A percentile compares a stretch with the other conserved stretches of the same genome.
Conservation (phyloP, 2,113 vertebrate species). For the Sula dactylatra region DNA sequence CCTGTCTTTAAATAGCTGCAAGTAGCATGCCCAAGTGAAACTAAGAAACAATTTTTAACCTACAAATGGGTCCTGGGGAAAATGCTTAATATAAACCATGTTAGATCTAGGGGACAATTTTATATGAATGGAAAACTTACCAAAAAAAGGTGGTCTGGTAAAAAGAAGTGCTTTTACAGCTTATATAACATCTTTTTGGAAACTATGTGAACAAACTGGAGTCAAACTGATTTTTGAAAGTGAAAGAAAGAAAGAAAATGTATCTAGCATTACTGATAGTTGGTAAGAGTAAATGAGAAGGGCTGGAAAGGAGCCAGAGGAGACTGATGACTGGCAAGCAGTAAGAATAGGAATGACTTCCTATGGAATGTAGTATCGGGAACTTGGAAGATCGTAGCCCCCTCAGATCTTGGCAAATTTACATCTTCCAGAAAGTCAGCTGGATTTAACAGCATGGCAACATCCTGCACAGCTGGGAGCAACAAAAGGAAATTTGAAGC, state of each 20-base stretch:
- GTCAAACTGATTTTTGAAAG: neutral
- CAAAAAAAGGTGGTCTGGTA: neutral
- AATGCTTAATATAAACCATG: neutral
- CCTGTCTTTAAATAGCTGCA: neutral
- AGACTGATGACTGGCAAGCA: neutral
- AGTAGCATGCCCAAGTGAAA: neutral
- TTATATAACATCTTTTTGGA: neutral
- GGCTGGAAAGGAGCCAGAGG: conserved; percentile 28
- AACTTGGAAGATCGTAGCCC: conserved; percentile 25
- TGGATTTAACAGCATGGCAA: conserved; percentile 63
- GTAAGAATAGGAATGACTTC: conserved; percentile 30
- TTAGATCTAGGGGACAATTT: neutral
- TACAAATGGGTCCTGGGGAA: neutral
- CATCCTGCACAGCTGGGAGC: conserved; percentile 54
- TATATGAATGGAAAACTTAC: neutral
- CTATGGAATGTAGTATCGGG: conserved; percentile 15
- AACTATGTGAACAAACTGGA: neutral
- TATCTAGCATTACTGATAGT: neutral
- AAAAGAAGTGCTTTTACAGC: neutral
- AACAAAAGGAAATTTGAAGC: conserved; percentile 57
- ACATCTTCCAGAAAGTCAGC: conserved; percentile 63
- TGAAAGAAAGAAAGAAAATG: neutral
- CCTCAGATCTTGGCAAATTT: conserved; percentile 53
- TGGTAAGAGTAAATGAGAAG: conserved; percentile 3
- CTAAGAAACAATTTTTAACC: neutral